Percentiles rank a stretch among this genome's conserved stretches.
phyloP scores from a whole-genome alignment of 1,140 invertebrate genomes.

The Ctenoplectra terminalis region DNA sequence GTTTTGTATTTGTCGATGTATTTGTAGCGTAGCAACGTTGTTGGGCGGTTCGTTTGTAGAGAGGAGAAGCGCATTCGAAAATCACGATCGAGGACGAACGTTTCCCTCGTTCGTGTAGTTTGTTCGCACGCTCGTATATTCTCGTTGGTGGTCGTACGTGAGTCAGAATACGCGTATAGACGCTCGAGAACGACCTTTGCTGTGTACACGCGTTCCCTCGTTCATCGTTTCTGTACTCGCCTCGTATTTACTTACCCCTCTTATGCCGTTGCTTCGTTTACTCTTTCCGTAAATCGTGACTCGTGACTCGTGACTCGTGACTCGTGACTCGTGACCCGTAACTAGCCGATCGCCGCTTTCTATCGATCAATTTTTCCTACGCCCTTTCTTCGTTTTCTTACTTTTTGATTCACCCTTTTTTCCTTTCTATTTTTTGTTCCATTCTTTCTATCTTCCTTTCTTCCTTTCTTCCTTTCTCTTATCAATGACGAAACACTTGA shows the following conservation, averaged over 20 bases:
- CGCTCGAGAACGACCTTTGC: conserved; percentile 37
- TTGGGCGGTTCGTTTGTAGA: conserved; percentile 58
- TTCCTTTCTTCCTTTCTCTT: too few relatives aligned
- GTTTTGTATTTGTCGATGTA: conserved; percentile 12
- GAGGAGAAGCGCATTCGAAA: conserved; percentile 59
- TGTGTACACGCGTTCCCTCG: conserved; percentile 47
- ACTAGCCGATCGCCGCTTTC: conserved; percentile 33
- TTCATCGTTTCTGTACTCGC: conserved; percentile 17
- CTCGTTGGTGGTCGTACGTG: conserved; percentile 36
- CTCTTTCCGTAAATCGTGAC: conserved; percentile 55
- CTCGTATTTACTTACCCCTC: conserved; percentile 63
- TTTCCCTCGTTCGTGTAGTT: conserved; percentile 37
- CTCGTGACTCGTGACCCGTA: too few relatives aligned
- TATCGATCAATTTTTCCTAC: conserved; percentile 49
- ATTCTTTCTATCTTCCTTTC: too few relatives aligned
- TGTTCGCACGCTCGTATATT: conserved; percentile 27
- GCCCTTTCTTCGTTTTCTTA: too few relatives aligned
- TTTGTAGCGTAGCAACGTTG: conserved; percentile 29
- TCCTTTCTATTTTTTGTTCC: too few relatives aligned
- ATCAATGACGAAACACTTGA: neutral
- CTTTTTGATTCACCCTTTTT: too few relatives aligned
- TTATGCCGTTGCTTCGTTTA: conserved; percentile 60
- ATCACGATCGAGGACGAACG: conserved; percentile 60
- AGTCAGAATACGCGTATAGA: conserved; percentile 44
- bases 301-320: too few relatives aligned